Evolutionary conservation across 1,140 invertebrate species (phyloP), one percentile per base, ranked within the genome.

Genomic region (Heliconius eleuchia): DNA sequence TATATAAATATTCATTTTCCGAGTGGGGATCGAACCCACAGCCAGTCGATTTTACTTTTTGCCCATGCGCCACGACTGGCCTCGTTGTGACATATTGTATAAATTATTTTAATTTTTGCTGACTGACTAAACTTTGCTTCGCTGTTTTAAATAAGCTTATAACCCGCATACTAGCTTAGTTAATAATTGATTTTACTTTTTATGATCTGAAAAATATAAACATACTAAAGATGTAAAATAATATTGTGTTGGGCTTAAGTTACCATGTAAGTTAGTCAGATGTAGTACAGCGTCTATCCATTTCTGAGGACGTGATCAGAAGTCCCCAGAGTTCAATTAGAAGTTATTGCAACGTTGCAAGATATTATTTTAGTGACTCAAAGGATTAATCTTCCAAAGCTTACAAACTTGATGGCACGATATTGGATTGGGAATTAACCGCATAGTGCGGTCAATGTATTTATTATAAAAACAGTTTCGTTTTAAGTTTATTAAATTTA

Each of bases 281-380:
- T 16, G 13, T 27, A 11, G 60, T 13, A 66, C n/a, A 66, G 23
- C 27, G 60, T 71, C 34, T 23, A 71, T 71, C 18, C 34, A 39
- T n/a, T 71, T n/a, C 34, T 4, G 71, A 71, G 71, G 42, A 77
- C 18, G 46, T 74, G 39, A 74, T 74, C 55, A 27, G 57, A 60
- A 30, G 57, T 39, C 46, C 73, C 73, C 77, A 27, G 73, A 79
- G 77, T 42, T 57, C 37, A 60, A 79, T 79, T 74, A 34, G 18
- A 73, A 46, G 50, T 74, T 74, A 79, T 34, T 34, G 50, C 73
- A 37, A 34, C 19, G 55, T 57, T 74, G 52, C 18, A 50, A 18
- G 70, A 73, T 27, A 30, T 73, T 66, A 60, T 73, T 66, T 78
- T 60, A 73, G 71, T 37, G 16, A 71, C 57, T 27, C 39, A 42